Conservation (phyloP, 2,113 vertebrate genomes). For the Gadus macrocephalus region DNA sequence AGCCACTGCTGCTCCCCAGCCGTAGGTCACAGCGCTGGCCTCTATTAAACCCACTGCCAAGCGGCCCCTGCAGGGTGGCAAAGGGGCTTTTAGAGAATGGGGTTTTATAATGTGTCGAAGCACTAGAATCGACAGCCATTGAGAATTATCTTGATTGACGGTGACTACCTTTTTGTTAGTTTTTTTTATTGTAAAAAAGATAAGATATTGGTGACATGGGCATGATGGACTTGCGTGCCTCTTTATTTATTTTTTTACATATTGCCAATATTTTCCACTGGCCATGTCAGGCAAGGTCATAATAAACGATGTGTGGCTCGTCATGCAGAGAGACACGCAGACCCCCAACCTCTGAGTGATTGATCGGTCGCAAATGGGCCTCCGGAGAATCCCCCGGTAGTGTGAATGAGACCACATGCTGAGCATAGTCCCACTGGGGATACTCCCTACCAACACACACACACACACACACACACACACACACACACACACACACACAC, state of each 20-base stretch:
- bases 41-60: no score
- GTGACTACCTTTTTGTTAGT: neutral
- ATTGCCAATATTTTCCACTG: no score
- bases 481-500: neutral
- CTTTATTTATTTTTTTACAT: no score
- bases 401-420: constrained; percentile 40
- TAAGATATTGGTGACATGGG: neutral
- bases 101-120: no score
- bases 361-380: constrained; percentile 44
- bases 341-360: constrained; percentile 26
- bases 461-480: neutral
- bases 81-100: no score
- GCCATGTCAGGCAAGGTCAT: constrained; percentile 19
- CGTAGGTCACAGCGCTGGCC: no score
- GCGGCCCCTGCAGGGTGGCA: no score
- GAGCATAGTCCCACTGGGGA: constrained; percentile 35
- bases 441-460: constrained; percentile 11
- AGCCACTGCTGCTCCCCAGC: no score
- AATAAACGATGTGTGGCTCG: constrained; percentile 36
- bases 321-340: constrained; percentile 26
- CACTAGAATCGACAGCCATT: no score
- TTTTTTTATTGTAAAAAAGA: constrained; percentile 4
- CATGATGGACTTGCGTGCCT: constrained; percentile 9
- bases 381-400: constrained; percentile 30
- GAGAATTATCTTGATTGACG: no score